Base-by-base conservation (phyloP, 2,888 invertebrate genomes). In the Noctuana brunneofusca region DNA sequence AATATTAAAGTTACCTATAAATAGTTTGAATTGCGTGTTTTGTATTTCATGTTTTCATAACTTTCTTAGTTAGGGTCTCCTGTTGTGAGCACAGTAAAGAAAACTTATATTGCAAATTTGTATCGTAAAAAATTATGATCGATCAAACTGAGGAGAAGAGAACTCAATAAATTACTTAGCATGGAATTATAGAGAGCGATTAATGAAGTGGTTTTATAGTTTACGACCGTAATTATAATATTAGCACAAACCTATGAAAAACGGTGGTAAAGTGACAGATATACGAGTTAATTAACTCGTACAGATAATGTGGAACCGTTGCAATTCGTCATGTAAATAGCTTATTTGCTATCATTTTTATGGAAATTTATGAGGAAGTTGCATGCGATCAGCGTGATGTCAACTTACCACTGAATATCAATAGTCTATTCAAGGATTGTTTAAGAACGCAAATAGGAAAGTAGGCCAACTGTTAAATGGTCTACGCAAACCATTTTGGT, bases 261-360 rank as follows among this genome's bases (percentile, higher is more conserved):
- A 52, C 55, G 38, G 24, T 43, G n/a, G n/a, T n/a, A n/a, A 41
- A 55, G 38, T 62, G 62, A 62, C 62, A 62, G 55, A 62, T 62
- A 62, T 62, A 62, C 55, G 62, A 62, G 62, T 49, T 62, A 62
- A 62, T 62, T 62, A 55, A 62, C 62, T 62, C n/a, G 55, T 62
- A 20, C 27, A 53, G 48, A 46, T 60, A 60, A 60, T 54, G 60
- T 35, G 53, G n/a, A 50, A 27, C 35, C 62, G 62, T 62, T 62
- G 12, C 62, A 41, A 55, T 55, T 49, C 55, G 38, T 62, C 62
- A 62, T 62, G 62, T 62, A 27, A 55, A 18, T 27, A 60, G 46
- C 54, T 60, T 59, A 22, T 53, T 53, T 59, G 46, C 53, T 53
- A 32, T 11, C 41, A 38, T 53, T 53, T 60, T 60, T 60, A 60